Evolutionary conservation across 2,797 vertebrate species (phyloP).

Genomic region (Cuculus canorus): DNA sequence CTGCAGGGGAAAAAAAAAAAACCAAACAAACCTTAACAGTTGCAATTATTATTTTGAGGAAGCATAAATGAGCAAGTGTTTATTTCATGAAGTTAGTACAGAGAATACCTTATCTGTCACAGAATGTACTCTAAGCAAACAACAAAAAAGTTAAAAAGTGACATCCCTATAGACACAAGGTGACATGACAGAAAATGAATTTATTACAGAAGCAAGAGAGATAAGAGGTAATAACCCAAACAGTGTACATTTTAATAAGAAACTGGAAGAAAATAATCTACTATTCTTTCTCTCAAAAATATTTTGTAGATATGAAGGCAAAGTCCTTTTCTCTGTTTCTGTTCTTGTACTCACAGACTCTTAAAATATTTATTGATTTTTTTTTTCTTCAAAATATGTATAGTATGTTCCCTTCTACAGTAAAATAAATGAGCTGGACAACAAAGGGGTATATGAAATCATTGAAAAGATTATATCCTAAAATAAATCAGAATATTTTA

Average conservation of each 20-base stretch:
- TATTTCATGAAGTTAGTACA: not conserved
- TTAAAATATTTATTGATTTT: not conserved
- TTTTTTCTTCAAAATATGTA: not conserved
- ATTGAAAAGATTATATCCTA: not conserved
- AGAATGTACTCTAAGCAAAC: not conserved
- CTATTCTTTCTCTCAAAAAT: not conserved
- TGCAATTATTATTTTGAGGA: not conserved
- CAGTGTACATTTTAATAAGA: not conserved
- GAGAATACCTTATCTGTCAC: not conserved
- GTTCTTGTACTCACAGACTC: not conserved
- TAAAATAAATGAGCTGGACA: constrained; percentile 12
- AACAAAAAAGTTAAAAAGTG: not conserved
- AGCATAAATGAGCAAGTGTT: not conserved
- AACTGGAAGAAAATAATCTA: not conserved
- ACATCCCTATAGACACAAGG: not conserved
- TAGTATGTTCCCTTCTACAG: not conserved
- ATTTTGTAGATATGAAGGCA: not conserved
- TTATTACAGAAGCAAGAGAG: not conserved
- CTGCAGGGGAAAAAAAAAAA: not conserved
- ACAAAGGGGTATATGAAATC: constrained; percentile 19
- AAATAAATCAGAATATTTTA: constrained; percentile 66
- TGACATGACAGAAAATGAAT: not conserved
- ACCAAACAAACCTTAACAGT: not conserved
- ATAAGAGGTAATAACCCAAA: not conserved
- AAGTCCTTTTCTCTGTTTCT: not conserved